A percentile compares a stretch with the other conserved stretches of the same genome.
Conservation (phyloP, 2,797 vertebrate genomes). For the Synanceia verrucosa region DNA sequence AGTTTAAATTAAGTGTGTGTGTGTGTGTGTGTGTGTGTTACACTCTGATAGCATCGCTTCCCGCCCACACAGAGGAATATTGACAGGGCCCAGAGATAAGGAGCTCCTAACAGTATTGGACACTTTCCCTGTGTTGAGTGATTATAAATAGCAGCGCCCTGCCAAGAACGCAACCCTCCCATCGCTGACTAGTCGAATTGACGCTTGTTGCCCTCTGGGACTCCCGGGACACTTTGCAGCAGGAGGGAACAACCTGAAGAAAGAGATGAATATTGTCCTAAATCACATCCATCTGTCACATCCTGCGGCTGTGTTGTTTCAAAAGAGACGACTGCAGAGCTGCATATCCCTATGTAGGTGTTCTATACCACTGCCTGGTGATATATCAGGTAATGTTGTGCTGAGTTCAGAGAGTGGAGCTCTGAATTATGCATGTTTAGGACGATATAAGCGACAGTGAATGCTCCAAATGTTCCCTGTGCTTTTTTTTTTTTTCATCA, state of each 20-base stretch:
- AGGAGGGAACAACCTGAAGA: constrained; percentile 59
- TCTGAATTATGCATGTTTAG: constrained; percentile 60
- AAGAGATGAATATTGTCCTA: constrained; percentile 67
- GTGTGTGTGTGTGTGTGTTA: constrained; percentile 45
- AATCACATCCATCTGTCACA: constrained; percentile 68
- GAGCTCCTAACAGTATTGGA: constrained; percentile 78
- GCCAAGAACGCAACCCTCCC: constrained; percentile 75
- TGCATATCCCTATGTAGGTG: constrained; percentile 22
- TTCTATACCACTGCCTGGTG: constrained; percentile 14
- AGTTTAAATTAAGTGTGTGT: constrained; percentile 17
- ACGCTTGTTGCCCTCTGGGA: constrained; percentile 68
- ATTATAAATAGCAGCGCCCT: constrained; percentile 77
- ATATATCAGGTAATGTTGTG: constrained; percentile 40
- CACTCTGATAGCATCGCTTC: constrained; percentile 55
- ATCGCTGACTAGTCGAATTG: constrained; percentile 71
- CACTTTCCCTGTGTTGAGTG: constrained; percentile 76
- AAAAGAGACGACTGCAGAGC: constrained; percentile 41
- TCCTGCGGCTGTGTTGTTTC: constrained; percentile 57
- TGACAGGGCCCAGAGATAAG: constrained; percentile 78
- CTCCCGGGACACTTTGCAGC: constrained; percentile 62
- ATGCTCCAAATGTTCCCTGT: constrained; percentile 23
- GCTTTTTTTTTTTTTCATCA: constrained; percentile 14
- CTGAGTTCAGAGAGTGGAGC: constrained; percentile 27
- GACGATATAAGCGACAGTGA: constrained; percentile 36
- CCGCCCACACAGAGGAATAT: constrained; percentile 64